Evolutionary conservation across 2,113 vertebrate species (phyloP), one percentile per base, ranked within the genome.

Genomic region (Oryzias melastigma): DNA sequence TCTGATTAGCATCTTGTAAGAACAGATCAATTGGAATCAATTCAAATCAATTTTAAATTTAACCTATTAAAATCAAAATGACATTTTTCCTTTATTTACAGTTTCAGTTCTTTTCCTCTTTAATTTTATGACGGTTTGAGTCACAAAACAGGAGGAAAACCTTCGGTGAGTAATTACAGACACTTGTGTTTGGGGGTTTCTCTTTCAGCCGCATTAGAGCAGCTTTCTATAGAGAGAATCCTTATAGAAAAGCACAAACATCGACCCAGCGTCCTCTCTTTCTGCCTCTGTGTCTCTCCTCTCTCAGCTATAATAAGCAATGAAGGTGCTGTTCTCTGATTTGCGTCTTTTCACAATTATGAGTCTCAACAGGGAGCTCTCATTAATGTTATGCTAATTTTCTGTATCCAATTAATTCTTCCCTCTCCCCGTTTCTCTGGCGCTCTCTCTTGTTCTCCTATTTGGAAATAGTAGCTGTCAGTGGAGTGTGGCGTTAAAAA

Each of bases 321-420:
- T 52, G 17, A 73, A 81, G 82, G 84, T 81, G 69, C 79, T 65
- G 67, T 80, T 83, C 71, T 62, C 81, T 51, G 72, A 83, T 81
- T 82, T 52, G 70, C 68, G 75, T 85, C 85, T 78, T 89, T 89
- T 89, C 86, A 88, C 85, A 89, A 90, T 89, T 89, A 90, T 81
- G 82, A 84, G 77, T 88, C 88, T 91, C 88, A 83, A 85, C 86
- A 88, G 88, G 87, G 90, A 90, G 90, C 77, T 80, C 88, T 92
- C 90, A 91, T 92, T 91, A 92, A 91, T 89, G 90, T 88, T 91
- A 91, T 92, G 91, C 90, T 90, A 92, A 92, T 92, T 91, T 89
- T 87, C 87, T 89, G 85, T 78, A 90, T 91, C 91, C 89, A 91
- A 91, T 91, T 91, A 91, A 91, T 91, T 91, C 82, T 80, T 73